Base-by-base conservation (phyloP, 2,888 invertebrate species). In the Trisateles emortualis region DNA sequence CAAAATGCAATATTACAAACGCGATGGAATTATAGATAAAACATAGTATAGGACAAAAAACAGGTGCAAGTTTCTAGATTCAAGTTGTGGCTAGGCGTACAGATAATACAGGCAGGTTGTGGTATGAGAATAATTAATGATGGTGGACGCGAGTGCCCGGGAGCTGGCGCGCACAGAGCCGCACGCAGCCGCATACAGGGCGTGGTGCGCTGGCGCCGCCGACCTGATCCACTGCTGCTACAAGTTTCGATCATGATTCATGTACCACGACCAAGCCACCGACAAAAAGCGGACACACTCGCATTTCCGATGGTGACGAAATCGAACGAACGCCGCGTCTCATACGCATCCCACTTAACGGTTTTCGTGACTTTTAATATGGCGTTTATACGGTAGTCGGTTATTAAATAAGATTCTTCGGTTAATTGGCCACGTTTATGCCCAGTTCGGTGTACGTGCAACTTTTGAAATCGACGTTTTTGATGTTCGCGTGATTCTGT, bases 341-440 rank as follows among this genome's bases (percentile, higher is more conserved):
- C 76, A 80, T 76, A 83, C 83, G 77, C 85, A 84, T 86, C 87
- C 78, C 84, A 86, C 83, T 84, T 87, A 88, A 89, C 87, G 86
- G 86, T 86, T 81, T 81, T 83, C 82, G 79, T 79, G 81, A 77
- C 77, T 84, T 82, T 87, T 85, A 88, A 88, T 86, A 82, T 76
- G 76, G 79, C 83, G 76, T 87, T 88, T 88, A 87, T 86, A 87
- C 86, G 85, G 85, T 86, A 85, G 87, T 87, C 84, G 78, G 83
- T 87, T 88, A 87, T 86, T 87, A 87, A 88, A 84, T 86, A 86
- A 87, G 84, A 86, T 83, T 85, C 84, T 72, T 78, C 76, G 78
- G 81, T 84, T 87, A 88, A 87, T 87, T 87, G 84, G 79, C 74
- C 80, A 83, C 78, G 74, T 84, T 86, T 83, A 81, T 77, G 79